A percentile compares a stretch with the other conserved stretches of the same genome.
phyloP scores from a whole-genome alignment of 64 coral and sea anemone genomes.

The Astreopora myriophthalma region DNA sequence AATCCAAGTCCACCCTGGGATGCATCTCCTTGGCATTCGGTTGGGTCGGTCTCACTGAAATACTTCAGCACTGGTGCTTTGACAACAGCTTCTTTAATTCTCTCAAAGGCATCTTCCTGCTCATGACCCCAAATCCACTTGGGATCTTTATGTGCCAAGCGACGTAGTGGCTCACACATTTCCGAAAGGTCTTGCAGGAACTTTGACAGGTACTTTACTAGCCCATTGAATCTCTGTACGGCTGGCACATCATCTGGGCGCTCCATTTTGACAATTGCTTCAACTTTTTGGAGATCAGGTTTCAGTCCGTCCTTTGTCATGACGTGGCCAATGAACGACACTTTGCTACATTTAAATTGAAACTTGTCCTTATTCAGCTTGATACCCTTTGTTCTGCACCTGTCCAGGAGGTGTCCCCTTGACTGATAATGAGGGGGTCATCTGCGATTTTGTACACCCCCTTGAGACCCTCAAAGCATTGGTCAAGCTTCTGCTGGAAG shows the following conservation, averaged over 20 bases:
- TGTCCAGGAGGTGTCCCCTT: slow-evolving; percentile 37
- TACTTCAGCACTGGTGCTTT: slow-evolving; percentile 9
- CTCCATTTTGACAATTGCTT: slow-evolving; percentile 47
- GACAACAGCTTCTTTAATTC: neutral
- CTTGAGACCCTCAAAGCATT: neutral
- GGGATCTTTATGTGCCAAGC: slow-evolving; percentile 23
- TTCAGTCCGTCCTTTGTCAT: slow-evolving; percentile 54
- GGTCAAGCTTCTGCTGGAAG: neutral
- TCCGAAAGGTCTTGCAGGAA: slow-evolving; percentile 29
- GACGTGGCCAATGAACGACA: slow-evolving; percentile 51
- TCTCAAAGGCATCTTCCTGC: slow-evolving; percentile 13
- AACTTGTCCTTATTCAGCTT: slow-evolving; percentile 67
- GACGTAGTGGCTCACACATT: slow-evolving; percentile 16
- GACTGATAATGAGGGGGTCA: neutral
- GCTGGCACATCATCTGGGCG: slow-evolving; percentile 6
- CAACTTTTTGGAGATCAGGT: slow-evolving; percentile 48
- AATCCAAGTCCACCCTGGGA: slow-evolving; percentile 15
- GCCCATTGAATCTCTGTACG: slow-evolving; percentile 5
- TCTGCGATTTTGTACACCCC: neutral
- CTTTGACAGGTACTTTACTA: slow-evolving; percentile 28
- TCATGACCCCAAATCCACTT: slow-evolving; percentile 17
- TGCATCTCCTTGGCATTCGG: slow-evolving; percentile 22
- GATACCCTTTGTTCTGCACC: slow-evolving; percentile 16
- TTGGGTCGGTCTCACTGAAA: neutral
- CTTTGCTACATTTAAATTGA: slow-evolving; percentile 21